Conservation (phyloP, 2,888 invertebrate genomes). For the Tiphia femorata region DNA sequence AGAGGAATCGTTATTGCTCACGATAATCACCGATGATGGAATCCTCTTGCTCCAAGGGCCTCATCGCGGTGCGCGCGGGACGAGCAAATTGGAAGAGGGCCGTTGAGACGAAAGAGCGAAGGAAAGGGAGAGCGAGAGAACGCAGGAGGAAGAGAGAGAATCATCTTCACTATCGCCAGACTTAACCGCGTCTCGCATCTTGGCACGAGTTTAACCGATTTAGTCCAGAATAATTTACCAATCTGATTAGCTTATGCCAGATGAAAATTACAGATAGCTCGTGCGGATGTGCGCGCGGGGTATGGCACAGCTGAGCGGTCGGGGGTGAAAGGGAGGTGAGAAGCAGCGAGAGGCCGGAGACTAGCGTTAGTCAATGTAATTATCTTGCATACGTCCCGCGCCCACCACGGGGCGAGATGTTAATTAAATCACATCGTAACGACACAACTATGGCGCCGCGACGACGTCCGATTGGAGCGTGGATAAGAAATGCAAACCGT, state of each 20-base stretch:
- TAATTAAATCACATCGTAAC: conserved; percentile 23
- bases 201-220: conserved; percentile 44
- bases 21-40: conserved; percentile 24
- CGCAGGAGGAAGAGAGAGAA: neutral
- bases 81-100: no score
- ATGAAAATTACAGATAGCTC: conserved; percentile 51
- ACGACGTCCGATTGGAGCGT: no score
- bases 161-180: conserved; percentile 32
- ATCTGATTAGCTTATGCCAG: conserved; percentile 40
- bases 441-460: no score
- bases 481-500: no score
- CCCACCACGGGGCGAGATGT: conserved; percentile 15
- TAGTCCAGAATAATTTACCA: conserved; percentile 46
- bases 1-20: conserved; percentile 19
- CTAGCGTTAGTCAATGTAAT: conserved; percentile 46
- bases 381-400: conserved; percentile 33
- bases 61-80: neutral
- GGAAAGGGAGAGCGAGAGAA: no score
- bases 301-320: no score
- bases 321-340: no score
- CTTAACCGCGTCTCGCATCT: conserved; percentile 28
- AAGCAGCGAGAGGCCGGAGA: no score
- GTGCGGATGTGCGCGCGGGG: neutral
- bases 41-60: neutral
- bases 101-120: no score